Evolutionary conservation across 2,888 invertebrate species (phyloP).

Genomic region (Cremastobaeus sp.): DNA sequence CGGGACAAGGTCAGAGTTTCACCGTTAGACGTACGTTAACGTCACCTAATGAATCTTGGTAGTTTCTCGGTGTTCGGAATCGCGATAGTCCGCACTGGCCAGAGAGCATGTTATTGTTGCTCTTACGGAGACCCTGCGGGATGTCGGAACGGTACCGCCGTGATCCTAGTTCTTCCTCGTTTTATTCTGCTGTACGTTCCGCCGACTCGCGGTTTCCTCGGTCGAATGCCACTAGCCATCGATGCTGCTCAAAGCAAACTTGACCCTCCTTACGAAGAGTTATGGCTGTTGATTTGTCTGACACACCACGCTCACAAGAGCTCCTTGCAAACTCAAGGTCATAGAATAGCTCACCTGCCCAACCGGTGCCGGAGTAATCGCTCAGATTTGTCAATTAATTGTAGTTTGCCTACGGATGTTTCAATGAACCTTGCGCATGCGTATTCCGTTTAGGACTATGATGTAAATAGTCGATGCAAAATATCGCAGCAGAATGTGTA

Average conservation of each 20-base stretch:
- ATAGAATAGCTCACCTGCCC: conserved; percentile 42
- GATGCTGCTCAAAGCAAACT: conserved; percentile 64
- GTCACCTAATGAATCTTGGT: conserved; percentile 66
- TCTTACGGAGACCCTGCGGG: conserved; percentile 63
- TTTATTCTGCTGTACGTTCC: conserved; percentile 34
- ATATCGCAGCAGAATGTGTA: too few species aligned
- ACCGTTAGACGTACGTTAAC: conserved; percentile 70
- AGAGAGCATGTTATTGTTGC: conserved; percentile 65
- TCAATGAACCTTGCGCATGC: too few species aligned
- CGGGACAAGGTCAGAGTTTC: conserved; percentile 32
- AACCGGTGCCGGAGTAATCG: conserved; percentile 53
- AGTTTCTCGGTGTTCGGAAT: conserved; percentile 50
- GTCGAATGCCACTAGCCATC: conserved; percentile 71
- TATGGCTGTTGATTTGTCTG: conserved; percentile 70
- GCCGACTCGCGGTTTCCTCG: too few species aligned
- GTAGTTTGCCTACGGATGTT: conserved; percentile 2
- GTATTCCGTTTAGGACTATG: too few species aligned
- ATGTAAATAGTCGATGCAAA: too few species aligned
- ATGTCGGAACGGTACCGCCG: conserved; percentile 66
- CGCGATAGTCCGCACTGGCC: conserved; percentile 33
- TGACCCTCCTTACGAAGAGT: conserved; percentile 69
- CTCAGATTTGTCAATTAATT: conserved; percentile 56
- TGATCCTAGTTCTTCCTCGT: conserved; percentile 38
- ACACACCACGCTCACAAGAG: conserved; percentile 61
- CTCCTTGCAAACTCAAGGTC: conserved; percentile 53